Percentiles rank a stretch among this genome's conserved stretches.
phyloP scores from a whole-genome alignment of 1,140 invertebrate genomes.

The Augochlora pura region DNA sequence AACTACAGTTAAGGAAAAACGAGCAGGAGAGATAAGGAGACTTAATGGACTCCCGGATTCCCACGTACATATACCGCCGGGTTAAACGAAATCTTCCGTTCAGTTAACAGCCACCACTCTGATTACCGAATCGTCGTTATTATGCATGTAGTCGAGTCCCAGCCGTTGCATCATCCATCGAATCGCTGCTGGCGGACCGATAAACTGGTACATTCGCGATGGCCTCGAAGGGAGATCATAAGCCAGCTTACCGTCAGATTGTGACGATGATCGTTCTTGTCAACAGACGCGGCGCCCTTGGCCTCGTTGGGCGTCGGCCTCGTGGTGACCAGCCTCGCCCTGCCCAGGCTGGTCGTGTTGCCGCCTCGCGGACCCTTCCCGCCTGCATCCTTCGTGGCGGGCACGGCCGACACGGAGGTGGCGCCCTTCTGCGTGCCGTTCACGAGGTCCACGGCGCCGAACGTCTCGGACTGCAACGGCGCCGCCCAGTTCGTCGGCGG shows the following conservation, averaged over 20 bases:
- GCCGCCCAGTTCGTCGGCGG: constrained; percentile 66
- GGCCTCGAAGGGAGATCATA: neutral
- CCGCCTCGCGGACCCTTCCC: constrained; percentile 24
- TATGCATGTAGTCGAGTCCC: no score
- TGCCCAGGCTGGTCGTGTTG: constrained; percentile 19
- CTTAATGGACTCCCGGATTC: no score
- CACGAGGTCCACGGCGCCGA: constrained; percentile 58
- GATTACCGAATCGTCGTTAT: no score
- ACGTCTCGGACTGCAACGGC: constrained; percentile 62
- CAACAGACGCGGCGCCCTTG: constrained; percentile 33
- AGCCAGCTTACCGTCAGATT: constrained; percentile 63
- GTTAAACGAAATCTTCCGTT: no score
- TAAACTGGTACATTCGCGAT: no score
- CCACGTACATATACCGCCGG: no score
- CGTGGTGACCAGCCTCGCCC: constrained; percentile 37
- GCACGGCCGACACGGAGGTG: constrained; percentile 20
- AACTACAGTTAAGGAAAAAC: no score
- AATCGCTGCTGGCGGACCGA: no score
- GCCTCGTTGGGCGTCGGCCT: constrained; percentile 44
- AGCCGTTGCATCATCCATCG: no score
- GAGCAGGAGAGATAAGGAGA: no score
- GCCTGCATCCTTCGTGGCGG: constrained; percentile 7
- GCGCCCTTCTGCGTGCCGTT: constrained; percentile 57
- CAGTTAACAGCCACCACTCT: no score
- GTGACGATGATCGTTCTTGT: constrained; percentile 33